Base-by-base conservation (phyloP, 2,888 invertebrate genomes). In the Campoletis raptor region DNA sequence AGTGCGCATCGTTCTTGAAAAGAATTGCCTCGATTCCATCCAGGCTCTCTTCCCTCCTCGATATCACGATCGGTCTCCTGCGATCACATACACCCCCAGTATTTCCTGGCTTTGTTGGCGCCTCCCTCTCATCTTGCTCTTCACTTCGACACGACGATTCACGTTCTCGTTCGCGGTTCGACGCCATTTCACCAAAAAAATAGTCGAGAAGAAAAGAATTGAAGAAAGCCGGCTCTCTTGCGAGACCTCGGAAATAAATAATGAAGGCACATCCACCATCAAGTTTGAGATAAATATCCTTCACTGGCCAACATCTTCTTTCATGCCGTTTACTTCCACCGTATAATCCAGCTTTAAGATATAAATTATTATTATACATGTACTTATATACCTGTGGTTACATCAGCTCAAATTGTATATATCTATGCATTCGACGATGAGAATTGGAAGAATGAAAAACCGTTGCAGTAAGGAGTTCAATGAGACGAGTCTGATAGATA, bases 41-140 rank as follows among this genome's bases (percentile, higher is more conserved):
- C 81, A 82, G 52, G 72, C 64, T 61, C 72, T 24, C 9, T 48
- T 70, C 57, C 21, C 79, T 69, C 15, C 8, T 64, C 61, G 74
- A 76, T 74, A 79, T 70, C 76, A 61, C 82, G 69, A 82, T 74
- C 74, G 69, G 48, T 81, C 86, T 87, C 86, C 76, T 76, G 61
- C 81, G 57, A 57, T 80, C 80, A 81, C 87, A 77, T 76, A 69
- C 18, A 69, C 15, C 30, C 52, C 12, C n/a, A 24, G n/a, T 9
- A 30, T 36, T 77, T 9, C 36, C 74, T 54, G 57, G 66, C 81
- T 21, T 21, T 78, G 45, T 81, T 52, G 30, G 15, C 42, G 48
- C 57, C 73, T 83, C 61, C 57, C 12, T 64, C 67, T 42, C 54
- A 52, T 54, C 69, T 30, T 61, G 80, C 45, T 36, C 54, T 69